Evolutionary conservation across 2,888 invertebrate genomes (phyloP), one percentile per base, ranked within the genome.

Genomic region (Tetragonisca angustula): DNA sequence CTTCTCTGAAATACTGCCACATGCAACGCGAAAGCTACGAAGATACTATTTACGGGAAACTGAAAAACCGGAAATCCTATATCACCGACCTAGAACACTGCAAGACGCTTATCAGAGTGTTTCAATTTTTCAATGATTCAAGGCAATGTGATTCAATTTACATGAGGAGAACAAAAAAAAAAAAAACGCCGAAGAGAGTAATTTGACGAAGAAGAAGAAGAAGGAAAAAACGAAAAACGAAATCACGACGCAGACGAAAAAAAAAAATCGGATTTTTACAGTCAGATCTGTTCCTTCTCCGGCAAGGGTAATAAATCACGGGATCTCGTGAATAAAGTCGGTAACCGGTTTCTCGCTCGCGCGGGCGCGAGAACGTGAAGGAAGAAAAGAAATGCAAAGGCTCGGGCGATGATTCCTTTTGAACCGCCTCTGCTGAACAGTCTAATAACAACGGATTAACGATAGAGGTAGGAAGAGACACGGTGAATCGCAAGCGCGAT

Each of bases 401-500:
- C 15, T 19, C 32, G 9, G 65, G 13, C 27, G 65, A 50, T 36
- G 65, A 78, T 73, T 74, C 67, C 59, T 56, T 74, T 78, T 24
- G 65, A 70, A 27, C 54, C 65, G 71, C 19, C 52, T 59, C 50
- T 24, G 59, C 50, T 24, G 59, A n/a, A 54, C n/a, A 17, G 52
- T 24, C 71, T 67, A 36, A 79, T 80, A 64, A 70, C 73, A 64
- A 54, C 74, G 74, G 65, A 82, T 67, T 75, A 83, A 81, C 75
- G 64, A 81, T 64, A 17, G 13, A 19, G 19, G 9, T 43, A 32
- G 32, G 32, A 4, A 56, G 68, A 71, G 2, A 32, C 65, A 59
- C 69, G 77, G 65, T 72, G 77, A 84, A 76, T 74, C 68, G 73
- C 49, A 65, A 80, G 73, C 70, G 79, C 82, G 79, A 59, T n/a